phyloP scores from a whole-genome alignment of 2,888 invertebrate genomes.

The Stramonita haemastoma region DNA sequence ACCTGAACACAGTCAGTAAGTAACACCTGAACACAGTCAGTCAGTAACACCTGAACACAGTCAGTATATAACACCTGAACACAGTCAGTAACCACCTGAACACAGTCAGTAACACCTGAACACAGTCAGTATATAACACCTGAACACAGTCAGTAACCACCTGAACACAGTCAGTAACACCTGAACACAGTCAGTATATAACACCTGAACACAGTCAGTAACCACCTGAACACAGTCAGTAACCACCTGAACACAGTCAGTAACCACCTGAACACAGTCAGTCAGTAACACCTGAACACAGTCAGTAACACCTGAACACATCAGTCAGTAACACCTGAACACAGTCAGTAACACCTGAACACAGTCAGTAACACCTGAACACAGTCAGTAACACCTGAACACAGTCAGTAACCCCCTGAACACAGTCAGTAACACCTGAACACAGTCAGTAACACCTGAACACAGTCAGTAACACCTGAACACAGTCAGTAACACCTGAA shows the following conservation, averaged over 20 bases:
- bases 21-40: slow-evolving; percentile 55
- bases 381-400: too few relatives aligned
- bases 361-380: slow-evolving; percentile 52
- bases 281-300: slow-evolving; percentile 54
- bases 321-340: slow-evolving; percentile 54
- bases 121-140: neutral
- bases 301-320: slow-evolving; percentile 52
- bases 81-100: slow-evolving; percentile 60
- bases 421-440: slow-evolving; percentile 52
- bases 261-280: slow-evolving; percentile 55
- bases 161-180: slow-evolving; percentile 52
- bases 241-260: too few relatives aligned
- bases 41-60: slow-evolving; percentile 55
- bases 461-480: slow-evolving; percentile 52
- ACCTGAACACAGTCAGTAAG: too few relatives aligned
- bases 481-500: slow-evolving; percentile 52
- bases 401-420: slow-evolving; percentile 59
- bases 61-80: too few relatives aligned
- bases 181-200: slow-evolving; percentile 48
- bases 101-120: slow-evolving; percentile 52
- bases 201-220: too few relatives aligned
- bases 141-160: slow-evolving; percentile 58
- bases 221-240: slow-evolving; percentile 54
- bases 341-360: slow-evolving; percentile 52
- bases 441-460: slow-evolving; percentile 52